Conservation (phyloP, 2,888 invertebrate species). For the Chirona hameri region DNA sequence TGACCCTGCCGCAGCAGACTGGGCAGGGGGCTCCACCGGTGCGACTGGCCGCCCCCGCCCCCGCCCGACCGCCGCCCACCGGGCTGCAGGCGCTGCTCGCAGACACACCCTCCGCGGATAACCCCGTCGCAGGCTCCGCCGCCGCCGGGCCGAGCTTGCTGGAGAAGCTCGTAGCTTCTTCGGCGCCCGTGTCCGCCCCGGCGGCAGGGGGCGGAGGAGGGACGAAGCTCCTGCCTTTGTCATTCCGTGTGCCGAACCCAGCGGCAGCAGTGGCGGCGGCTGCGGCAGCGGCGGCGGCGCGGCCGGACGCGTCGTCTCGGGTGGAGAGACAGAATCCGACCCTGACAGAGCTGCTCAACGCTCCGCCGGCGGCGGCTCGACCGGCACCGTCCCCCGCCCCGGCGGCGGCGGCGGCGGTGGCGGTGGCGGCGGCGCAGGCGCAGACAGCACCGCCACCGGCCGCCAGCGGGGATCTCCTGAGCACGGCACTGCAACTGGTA, state of each 20-base stretch:
- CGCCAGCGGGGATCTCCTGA: neutral
- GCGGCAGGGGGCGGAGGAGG: neutral
- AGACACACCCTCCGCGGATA: neutral
- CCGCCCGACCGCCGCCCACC: neutral
- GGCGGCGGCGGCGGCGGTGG: neutral
- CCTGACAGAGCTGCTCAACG: slow-evolving; percentile 27
- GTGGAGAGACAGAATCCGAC: slow-evolving; percentile 24
- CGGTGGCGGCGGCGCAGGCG: neutral
- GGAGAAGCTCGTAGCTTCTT: slow-evolving; percentile 1
- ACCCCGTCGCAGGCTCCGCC: neutral
- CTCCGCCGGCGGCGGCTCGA: neutral
- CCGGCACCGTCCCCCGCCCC: neutral
- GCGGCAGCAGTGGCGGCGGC: neutral
- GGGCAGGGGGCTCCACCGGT: neutral
- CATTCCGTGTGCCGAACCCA: neutral
- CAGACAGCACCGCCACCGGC: neutral
- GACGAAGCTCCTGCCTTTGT: neutral
- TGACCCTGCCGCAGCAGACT: neutral
- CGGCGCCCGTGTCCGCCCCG: neutral
- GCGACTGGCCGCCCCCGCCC: neutral
- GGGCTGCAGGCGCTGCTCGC: slow-evolving; percentile 24
- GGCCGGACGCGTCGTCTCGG: neutral
- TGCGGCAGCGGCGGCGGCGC: neutral
- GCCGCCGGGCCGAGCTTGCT: neutral
- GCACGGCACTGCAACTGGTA: slow-evolving; percentile 12